Evolutionary conservation across 2,888 invertebrate genomes (phyloP), one percentile per base, ranked within the genome.

Genomic region (Chouioia cunea): DNA sequence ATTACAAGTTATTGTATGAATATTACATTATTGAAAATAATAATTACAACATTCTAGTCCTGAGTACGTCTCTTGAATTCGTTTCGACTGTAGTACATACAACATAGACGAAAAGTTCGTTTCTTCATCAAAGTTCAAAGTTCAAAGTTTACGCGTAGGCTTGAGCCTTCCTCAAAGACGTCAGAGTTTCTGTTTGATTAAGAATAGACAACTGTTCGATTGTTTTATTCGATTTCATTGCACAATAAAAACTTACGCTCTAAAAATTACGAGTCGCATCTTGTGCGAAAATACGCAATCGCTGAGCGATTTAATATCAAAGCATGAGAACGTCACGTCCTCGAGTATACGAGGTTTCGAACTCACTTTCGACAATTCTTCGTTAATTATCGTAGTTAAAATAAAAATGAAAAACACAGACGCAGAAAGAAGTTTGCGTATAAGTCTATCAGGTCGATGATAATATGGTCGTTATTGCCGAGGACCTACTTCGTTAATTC

Each of bases 31-130:
- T 70, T 79, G 81, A 82, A 80, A 79, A 81, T 82, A 58, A 73
- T 73, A 82, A 82, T 83, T 81, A 83, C 80, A 82, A 81, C 81
- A 78, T 81, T 76, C 77, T 77, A 80, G 78, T 75, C 76, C 73
- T 77, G 69, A 77, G 78, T 76, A 78, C 76, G 76, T 74, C 70
- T 74, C 75, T 73, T 67, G 72, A 70, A 71, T 76, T 78, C 56
- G 48, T 56, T 69, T 73, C 73, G 76, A 78, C 75, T 73, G 73
- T 74, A 75, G 66, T 76, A 75, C 74, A 74, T 76, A 75, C 74
- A 74, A 71, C 72, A 72, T 66, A 66, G 60, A 69, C 71, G n/a
- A 65, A 70, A 60, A 62, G 52, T 53, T 53, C 53, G 2, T 36
- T 53, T 65, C 63, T 70, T 48, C 27, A 60, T 70, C 27, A 48